Conservation (phyloP, 2,888 invertebrate genomes). For the Yponomeuta cagnagella region DNA sequence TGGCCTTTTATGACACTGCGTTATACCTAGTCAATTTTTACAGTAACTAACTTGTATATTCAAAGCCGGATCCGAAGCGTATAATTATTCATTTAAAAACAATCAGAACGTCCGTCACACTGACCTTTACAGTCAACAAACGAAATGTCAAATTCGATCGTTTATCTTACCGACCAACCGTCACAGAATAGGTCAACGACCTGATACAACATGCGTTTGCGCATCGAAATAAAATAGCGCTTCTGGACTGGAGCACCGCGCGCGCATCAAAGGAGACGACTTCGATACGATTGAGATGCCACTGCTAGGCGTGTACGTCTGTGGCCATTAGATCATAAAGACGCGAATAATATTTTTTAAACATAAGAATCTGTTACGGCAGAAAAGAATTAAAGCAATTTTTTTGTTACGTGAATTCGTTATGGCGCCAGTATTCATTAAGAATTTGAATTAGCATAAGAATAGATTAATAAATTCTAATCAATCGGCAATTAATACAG, state of each 20-base stretch:
- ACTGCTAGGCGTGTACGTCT: slow-evolving; percentile 7
- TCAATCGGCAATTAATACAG: neutral
- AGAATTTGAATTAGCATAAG: neutral
- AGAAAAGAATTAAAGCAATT: no score
- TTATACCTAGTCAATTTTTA: no score
- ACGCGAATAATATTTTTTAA: neutral
- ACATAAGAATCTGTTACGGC: no score
- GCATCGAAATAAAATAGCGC: slow-evolving; percentile 38
- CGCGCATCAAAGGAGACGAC: slow-evolving; percentile 33
- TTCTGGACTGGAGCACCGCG: slow-evolving; percentile 32
- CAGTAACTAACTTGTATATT: neutral
- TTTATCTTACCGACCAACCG: neutral
- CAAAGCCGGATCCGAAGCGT: neutral
- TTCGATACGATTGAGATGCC: slow-evolving; percentile 26
- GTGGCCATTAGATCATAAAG: neutral
- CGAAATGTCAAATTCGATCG: neutral
- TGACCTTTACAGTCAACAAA: neutral
- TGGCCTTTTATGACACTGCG: no score
- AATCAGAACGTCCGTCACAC: neutral
- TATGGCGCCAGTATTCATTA: neutral
- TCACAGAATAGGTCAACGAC: slow-evolving; percentile 30
- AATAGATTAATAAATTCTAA: neutral
- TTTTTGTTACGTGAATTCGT: neutral
- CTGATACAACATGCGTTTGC: slow-evolving; percentile 29
- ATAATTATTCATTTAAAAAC: neutral